Evolutionary conservation across 2,888 invertebrate species (phyloP), one percentile per base, ranked within the genome.

Genomic region (Drosophila siamana): DNA sequence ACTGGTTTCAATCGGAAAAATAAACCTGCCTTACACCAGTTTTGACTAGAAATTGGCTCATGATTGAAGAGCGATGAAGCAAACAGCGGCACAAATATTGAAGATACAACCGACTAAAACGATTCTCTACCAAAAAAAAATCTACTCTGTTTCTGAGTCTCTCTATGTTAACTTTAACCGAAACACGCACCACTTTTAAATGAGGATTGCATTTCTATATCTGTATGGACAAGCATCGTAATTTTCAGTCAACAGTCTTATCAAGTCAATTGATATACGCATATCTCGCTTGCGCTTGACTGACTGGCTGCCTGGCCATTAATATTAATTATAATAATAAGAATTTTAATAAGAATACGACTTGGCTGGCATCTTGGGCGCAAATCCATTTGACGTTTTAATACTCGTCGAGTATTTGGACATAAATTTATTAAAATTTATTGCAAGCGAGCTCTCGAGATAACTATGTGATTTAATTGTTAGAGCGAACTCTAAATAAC

Each of bases 1-100:
- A 91, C 92, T 90, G 91, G 92, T 91, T 92, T 74, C 74, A 52
- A 81, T 90, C 88, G 80, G 83, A 86, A 80, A 83, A 83, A 16
- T 41, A 19, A 73, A 77, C 88, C 91, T 71, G 89, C 90, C 86
- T 85, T 76, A 82, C 86, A 88, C 91, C 89, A 86, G 92, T 91
- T 90, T 78, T 24, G 74, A 75, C 79, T 84, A 83, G 89, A 84
- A 74, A 80, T 55, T 67, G 36, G 16, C 30, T 26, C 47, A 52
- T 43, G 51, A 28, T 13, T 22, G 28, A 56, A 54, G 56, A 56
- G 36, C 22, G 28, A 22, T 4, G n/a, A 33, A 33, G 33, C 13
- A 11, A 28, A 63, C 16, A 47, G n/a, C 47, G 43, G 28, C n/a
- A 24, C 15, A 33, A 51, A 16, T 22, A 9, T 54, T 22, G 50